Conservation (phyloP, 2,113 vertebrate genomes). For the Ranitomeya variabilis region DNA sequence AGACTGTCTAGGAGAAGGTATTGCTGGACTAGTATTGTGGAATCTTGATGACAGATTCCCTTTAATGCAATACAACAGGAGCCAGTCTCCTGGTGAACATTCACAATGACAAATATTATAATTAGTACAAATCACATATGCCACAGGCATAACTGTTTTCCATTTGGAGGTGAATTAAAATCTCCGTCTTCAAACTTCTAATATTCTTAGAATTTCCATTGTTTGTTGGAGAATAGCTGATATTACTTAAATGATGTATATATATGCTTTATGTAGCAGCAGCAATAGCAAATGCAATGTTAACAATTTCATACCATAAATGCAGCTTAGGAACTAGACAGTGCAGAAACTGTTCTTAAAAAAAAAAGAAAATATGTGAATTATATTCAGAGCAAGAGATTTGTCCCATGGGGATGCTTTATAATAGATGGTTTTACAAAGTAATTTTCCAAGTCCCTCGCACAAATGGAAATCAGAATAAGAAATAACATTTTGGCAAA, state of each 20-base stretch:
- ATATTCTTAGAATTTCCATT: neutral
- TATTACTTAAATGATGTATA: neutral
- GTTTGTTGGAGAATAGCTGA: neutral
- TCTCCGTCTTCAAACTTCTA: too few relatives aligned
- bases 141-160: too few relatives aligned
- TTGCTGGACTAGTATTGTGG: too few relatives aligned
- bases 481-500: slow-evolving; percentile 32
- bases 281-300: neutral
- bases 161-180: too few relatives aligned
- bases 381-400: neutral
- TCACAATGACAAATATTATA: too few relatives aligned
- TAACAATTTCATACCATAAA: neutral
- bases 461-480: slow-evolving; percentile 9
- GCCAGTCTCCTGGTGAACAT: too few relatives aligned
- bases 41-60: too few relatives aligned
- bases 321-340: neutral
- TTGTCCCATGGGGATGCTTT: neutral
- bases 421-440: slow-evolving; percentile 29
- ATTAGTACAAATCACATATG: too few relatives aligned
- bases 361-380: neutral
- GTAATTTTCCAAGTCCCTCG: slow-evolving; percentile 5
- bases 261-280: neutral
- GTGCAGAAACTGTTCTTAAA: neutral
- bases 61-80: too few relatives aligned
- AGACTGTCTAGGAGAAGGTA: too few relatives aligned